A percentile compares a stretch with the other conserved stretches of the same genome.
Conservation (phyloP, 2,888 invertebrate genomes). For the Drosophila paranaensis region DNA sequence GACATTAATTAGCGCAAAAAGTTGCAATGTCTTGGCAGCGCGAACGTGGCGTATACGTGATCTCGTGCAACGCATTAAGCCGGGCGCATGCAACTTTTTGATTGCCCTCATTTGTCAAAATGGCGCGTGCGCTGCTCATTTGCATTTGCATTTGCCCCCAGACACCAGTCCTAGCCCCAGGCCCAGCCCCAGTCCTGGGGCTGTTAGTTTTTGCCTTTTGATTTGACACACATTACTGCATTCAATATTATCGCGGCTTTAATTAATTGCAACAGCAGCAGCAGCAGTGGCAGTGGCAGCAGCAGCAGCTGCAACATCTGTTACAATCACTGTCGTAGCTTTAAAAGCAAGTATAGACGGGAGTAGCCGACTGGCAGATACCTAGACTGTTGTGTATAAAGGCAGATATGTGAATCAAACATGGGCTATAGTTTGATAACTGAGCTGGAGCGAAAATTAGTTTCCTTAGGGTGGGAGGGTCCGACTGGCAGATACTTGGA, state of each 20-base stretch:
- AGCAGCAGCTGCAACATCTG: slow-evolving; percentile 15
- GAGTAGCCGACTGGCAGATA: neutral
- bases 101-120: slow-evolving; percentile 69
- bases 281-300: slow-evolving; percentile 1
- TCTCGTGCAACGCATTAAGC: slow-evolving; percentile 46
- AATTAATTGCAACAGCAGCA: slow-evolving; percentile 49
- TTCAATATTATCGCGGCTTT: slow-evolving; percentile 44
- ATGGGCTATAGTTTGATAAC: neutral
- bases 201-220: slow-evolving; percentile 25
- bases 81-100: slow-evolving; percentile 51
- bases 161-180: neutral
- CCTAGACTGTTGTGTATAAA: neutral
- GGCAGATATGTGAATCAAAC: neutral
- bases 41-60: slow-evolving; percentile 61
- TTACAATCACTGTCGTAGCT: slow-evolving; percentile 33
- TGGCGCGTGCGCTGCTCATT: slow-evolving; percentile 57
- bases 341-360: slow-evolving; percentile 31
- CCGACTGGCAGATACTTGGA: neutral
- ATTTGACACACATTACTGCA: slow-evolving; percentile 30
- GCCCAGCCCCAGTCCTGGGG: neutral
- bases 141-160: slow-evolving; percentile 35
- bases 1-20: slow-evolving; percentile 72
- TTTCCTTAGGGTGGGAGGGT: neutral
- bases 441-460: neutral
- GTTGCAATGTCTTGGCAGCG: slow-evolving; percentile 45